Conservation (phyloP, 1,140 invertebrate genomes). For the Pemphigus obesinymphae region DNA sequence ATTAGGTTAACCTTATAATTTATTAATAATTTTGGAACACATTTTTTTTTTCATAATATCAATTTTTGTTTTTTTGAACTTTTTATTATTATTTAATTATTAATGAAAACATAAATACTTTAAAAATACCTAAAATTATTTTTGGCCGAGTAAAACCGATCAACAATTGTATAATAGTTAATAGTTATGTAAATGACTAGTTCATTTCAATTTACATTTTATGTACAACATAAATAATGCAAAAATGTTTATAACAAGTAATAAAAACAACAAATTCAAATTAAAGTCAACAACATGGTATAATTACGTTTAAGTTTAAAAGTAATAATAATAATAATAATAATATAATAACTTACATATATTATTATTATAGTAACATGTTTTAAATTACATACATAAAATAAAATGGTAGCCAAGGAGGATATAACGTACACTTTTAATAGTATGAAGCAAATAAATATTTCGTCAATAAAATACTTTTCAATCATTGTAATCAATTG, state of each 20-base stretch:
- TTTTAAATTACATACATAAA: background rate
- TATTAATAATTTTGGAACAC: too few relatives aligned
- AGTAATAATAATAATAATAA: slow-evolving; percentile 24
- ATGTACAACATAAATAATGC: too few relatives aligned
- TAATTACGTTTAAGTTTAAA: slow-evolving; percentile 10
- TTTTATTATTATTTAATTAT: too few relatives aligned
- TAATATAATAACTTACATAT: slow-evolving; percentile 7
- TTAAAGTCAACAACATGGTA: slow-evolving; percentile 27
- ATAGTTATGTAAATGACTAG: too few relatives aligned
- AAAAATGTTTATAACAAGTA: background rate
- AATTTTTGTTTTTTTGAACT: too few relatives aligned
- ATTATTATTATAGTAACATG: slow-evolving; percentile 26
- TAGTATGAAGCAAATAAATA: background rate
- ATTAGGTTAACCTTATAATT: too few relatives aligned
- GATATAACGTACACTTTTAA: background rate
- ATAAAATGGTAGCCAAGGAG: background rate
- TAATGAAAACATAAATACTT: too few relatives aligned
- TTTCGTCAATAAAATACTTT: background rate
- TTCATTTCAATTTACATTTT: too few relatives aligned
- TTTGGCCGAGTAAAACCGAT: too few relatives aligned
- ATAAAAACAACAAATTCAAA: background rate
- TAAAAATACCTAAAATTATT: too few relatives aligned
- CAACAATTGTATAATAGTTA: too few relatives aligned
- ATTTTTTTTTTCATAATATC: too few relatives aligned
- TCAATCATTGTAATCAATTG: background rate